These are phyloP conservation scores for Lottia gigantea DNA, from an alignment of 2,888 invertebrate genomes.

Conservation along the genomic window DNA sequence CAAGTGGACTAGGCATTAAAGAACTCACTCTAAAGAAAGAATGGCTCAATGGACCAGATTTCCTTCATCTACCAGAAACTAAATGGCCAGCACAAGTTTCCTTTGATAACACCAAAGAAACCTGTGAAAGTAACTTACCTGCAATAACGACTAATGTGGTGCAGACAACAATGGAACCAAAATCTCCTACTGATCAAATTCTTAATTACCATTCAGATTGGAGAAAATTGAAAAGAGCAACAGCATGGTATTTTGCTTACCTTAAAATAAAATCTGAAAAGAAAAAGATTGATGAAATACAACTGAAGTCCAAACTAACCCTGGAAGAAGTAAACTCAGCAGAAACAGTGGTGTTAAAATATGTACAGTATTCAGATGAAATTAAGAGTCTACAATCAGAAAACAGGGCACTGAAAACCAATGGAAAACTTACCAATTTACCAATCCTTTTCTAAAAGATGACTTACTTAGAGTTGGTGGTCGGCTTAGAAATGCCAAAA, in stretches of 20 bases:
- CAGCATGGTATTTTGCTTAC: too few species aligned
- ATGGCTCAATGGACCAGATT: slow-evolving; percentile 1
- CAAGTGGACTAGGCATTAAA: slow-evolving; percentile 20
- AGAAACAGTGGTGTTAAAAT: not conserved
- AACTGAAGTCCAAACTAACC: too few species aligned
- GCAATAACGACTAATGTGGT: not conserved
- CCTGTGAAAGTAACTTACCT: not conserved
- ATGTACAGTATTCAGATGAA: not conserved
- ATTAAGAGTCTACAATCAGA: not conserved
- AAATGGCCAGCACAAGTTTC: slow-evolving; percentile 1
- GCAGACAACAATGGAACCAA: slow-evolving; percentile 3
- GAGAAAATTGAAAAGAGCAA: slow-evolving; percentile 1
- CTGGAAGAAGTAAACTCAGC: not conserved
- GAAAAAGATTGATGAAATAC: too few species aligned
- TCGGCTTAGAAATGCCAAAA: not conserved
- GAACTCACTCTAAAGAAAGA: not conserved
- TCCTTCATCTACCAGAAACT: not conserved
- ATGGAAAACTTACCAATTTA: not conserved
- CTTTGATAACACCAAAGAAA: not conserved
- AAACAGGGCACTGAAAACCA: not conserved
- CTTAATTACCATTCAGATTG: not conserved
- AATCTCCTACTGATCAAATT: not conserved
- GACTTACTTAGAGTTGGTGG: slow-evolving; percentile 7
- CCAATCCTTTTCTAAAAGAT: not conserved
- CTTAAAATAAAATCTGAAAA: too few species aligned